Evolutionary conservation across 53 echinoderm and acorn worm genomes (phyloP), one percentile per base, ranked within the genome.

Genomic region (Echinarachnius parma): DNA sequence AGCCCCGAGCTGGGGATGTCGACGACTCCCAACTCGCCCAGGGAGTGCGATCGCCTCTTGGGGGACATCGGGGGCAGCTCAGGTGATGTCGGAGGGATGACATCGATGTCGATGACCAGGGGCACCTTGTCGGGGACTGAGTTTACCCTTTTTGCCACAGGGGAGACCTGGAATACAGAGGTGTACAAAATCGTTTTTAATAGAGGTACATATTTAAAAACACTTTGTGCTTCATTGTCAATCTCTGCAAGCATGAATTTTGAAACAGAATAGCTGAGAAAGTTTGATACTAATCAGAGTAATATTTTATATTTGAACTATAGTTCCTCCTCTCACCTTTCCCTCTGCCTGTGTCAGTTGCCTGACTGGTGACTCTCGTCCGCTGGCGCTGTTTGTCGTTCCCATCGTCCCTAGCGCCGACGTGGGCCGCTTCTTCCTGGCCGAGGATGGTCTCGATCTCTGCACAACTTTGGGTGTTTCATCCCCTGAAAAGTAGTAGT

Each of bases 391-490:
- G 15, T 54, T 72, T 37, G 56, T 5, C 34, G 56, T 56, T 72
- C 74, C 74, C 56, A 55, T 72, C 39, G 56, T 72, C 18, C 74
- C 74, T 0, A 72, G 74, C 18, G 74, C 74, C 4, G 74, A 72
- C 7, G 74, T 72, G 1, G 74, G 74, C 42, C 74, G 32, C 74
- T 72, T 55, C 15, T 22, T 72, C 34, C 24, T 16, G 0, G 57
- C 18, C 1, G 74, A 31, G 3, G 46, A 53, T 13, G 39, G 4
- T 24, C 14, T 25, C 1, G 74, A 42, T 56, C 57, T 32, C 57
- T 56, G 39, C 2, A 39, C 57, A 4, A 53, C 53, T 20, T 72
- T 72, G 10, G 74, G 55, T 4, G 53, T 18, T 42, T 72, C 74
- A 24, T 72, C 74, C 8, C 74, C 74, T 72, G 35, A 25, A 50